Evolutionary conservation across 1,140 invertebrate species (phyloP), one percentile per base, ranked within the genome.

Genomic region (Triops longicaudatus): DNA sequence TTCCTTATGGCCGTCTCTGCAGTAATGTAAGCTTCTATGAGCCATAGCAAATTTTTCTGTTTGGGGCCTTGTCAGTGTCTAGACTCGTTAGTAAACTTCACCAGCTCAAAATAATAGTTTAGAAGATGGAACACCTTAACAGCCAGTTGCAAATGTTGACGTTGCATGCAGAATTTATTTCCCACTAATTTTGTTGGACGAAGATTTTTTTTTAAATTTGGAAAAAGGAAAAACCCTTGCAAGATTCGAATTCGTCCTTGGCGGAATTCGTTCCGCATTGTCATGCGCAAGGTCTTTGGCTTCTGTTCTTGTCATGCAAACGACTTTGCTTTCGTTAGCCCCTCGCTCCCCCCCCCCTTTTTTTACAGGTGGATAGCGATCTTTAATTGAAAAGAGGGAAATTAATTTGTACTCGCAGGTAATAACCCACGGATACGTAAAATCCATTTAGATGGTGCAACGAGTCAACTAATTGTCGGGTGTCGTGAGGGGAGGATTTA

Each of bases 1-100:
- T 63, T 63, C 50, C 50, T 17, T 63, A 63, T 63, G 50, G 50
- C 50, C 50, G 50, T 63, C 50, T 63, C 17, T 63, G 22, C 50
- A 63, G 14, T 22, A 63, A 63, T 63, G 50, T 63, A 63, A 63
- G 50, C 22, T 63, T n/a, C 22, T 63, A 63, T 22, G 50, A 63
- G 50, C 50, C 50, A 63, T 17, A 22, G n/a, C 50, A 22, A 63
- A 12, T 63, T 5, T 17, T 17, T 63, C n/a, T n/a, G n/a, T n/a
- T 17, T 12, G 14, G 50, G 3, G 22, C 50, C 22, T 7, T 0
- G 10, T 63, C 14, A 63, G 22, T 63, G 50, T 63, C 22, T 22
- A 63, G 3, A 22, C 50, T 63, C 50, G 22, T 63, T 63, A 63
- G 50, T 22, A 63, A 17, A 6, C 50, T 37, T 37, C 31, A 7